These are phyloP conservation scores for Drosophila barbarae DNA, from an alignment of 2,888 invertebrate species.

Conservation along the genomic window DNA sequence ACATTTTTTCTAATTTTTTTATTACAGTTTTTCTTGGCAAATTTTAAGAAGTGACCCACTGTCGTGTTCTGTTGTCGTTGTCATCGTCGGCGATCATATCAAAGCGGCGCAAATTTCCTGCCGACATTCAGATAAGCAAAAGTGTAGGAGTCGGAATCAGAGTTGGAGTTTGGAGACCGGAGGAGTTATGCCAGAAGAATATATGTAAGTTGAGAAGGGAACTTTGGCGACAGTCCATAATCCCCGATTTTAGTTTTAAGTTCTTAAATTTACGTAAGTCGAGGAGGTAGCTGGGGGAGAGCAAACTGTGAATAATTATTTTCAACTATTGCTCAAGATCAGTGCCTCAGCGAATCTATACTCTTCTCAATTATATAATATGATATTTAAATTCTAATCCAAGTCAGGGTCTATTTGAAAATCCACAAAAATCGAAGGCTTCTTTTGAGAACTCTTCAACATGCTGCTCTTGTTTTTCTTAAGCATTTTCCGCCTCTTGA, in stretches of 20 bases:
- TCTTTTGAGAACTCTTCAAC: not conserved
- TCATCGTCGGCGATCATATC: constrained; percentile 65
- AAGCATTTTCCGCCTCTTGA: constrained; percentile 22
- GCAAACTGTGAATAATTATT: no score
- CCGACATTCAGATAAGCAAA: constrained; percentile 57
- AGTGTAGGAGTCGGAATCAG: constrained; percentile 52
- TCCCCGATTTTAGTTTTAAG: not conserved
- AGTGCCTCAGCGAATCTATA: no score
- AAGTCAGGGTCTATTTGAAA: no score
- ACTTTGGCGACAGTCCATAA: constrained; percentile 9
- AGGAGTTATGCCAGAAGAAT: not conserved
- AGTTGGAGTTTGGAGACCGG: not conserved
- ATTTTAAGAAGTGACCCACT: not conserved
- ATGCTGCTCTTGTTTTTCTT: constrained; percentile 4
- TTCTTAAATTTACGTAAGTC: no score
- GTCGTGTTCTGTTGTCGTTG: constrained; percentile 3
- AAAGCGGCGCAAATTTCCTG: constrained; percentile 72
- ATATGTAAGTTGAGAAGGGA: not conserved
- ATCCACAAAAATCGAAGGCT: not conserved
- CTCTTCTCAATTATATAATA: no score
- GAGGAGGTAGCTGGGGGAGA: no score
- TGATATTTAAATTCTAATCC: no score
- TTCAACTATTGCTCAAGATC: no score
- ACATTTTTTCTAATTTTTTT: not conserved
- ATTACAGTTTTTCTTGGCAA: not conserved